Percentiles rank a stretch among this genome's conserved stretches.
phyloP scores from a whole-genome alignment of 2,113 vertebrate genomes.

The Calidris pugnax region DNA sequence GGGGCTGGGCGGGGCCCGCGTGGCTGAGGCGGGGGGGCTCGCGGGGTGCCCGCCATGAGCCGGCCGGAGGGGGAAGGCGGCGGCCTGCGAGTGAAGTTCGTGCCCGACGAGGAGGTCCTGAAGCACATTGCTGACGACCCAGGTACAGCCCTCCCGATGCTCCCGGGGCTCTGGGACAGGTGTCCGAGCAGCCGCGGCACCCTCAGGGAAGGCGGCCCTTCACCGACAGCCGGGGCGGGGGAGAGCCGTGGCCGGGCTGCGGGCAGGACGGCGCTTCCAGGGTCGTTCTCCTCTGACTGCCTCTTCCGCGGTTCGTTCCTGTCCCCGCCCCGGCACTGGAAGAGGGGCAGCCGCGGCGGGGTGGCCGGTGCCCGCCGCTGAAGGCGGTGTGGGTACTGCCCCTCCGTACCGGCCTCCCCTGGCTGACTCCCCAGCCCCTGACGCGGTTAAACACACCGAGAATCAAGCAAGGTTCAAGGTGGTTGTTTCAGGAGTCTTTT shows the following conservation, averaged over 20 bases:
- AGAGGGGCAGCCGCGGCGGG: not conserved
- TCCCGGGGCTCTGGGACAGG: not conserved
- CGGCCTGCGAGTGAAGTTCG: constrained; percentile 83
- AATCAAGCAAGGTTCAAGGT: too few relatives aligned
- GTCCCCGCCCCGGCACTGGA: not conserved
- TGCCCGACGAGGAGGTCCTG: constrained; percentile 89
- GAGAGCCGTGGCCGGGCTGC: not conserved
- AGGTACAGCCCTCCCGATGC: constrained; percentile 70
- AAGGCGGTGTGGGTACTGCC: fast-evolving
- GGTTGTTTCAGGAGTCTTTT: fast-evolving
- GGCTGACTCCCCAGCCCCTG: not conserved
- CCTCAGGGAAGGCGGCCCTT: not conserved
- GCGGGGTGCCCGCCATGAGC: constrained; percentile 74
- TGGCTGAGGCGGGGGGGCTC: not conserved
- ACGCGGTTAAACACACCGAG: fast-evolving
- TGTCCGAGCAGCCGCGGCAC: not conserved
- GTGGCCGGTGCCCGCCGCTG: not conserved
- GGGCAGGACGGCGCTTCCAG: not conserved
- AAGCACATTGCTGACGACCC: constrained; percentile 88
- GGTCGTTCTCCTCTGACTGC: fast-evolving
- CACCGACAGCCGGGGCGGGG: fast-evolving
- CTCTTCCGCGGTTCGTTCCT: fast-evolving
- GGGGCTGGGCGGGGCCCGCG: not conserved
- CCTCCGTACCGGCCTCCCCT: fast-evolving
- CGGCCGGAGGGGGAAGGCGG: not conserved